Base-by-base conservation (phyloP, 2,113 vertebrate species). In the Oenanthe oenanthe region DNA sequence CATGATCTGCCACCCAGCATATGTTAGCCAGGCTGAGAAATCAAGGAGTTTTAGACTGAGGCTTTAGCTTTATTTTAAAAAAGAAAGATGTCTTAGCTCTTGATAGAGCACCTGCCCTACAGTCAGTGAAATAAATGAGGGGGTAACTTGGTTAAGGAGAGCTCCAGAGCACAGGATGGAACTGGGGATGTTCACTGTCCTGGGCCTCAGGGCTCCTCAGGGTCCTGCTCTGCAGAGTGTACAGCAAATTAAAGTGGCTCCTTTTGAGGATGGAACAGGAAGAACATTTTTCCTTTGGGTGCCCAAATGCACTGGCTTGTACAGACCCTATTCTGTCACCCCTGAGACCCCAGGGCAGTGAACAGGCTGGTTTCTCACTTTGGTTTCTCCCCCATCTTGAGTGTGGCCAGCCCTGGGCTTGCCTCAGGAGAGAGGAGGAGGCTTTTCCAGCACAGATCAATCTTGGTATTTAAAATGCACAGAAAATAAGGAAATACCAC, bases 1-100 rank as follows among this genome's bases (percentile, higher is more conserved):
- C 90, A 97, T 92, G 93, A 96, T 95, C 93, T 97, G 94, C 95
- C 82, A 95, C 45, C 94, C 94, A 96, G 94, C 95, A 96, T 96
- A 97, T 94, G 85, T 93, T 93, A 94, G 88, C 85, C 90, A 89
- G 92, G 85, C 92, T 96, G 92, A 92, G 93, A 93, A 92, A 95
- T 90, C 88, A 83, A 77, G 93, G 85, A 54, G 74, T 15, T 96
- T 96, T 93, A 95, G 90, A 63, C 51, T 83, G 89, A 94, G 74
- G 81, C 78, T 96, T 94, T 80, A 92, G 88, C 80, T 91, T 93
- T 74, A 53, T 76, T 90, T 94, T 36, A 86, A 92, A 70, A 88
- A 87, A 76, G 70, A 80, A 78, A 83, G 82, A 86, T 43, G 36
- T 94, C 79, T 89, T 83, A 63, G 93, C 81, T 94, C 43, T 73